phyloP scores from a whole-genome alignment of 2,113 vertebrate species.

The Scomber scombrus region DNA sequence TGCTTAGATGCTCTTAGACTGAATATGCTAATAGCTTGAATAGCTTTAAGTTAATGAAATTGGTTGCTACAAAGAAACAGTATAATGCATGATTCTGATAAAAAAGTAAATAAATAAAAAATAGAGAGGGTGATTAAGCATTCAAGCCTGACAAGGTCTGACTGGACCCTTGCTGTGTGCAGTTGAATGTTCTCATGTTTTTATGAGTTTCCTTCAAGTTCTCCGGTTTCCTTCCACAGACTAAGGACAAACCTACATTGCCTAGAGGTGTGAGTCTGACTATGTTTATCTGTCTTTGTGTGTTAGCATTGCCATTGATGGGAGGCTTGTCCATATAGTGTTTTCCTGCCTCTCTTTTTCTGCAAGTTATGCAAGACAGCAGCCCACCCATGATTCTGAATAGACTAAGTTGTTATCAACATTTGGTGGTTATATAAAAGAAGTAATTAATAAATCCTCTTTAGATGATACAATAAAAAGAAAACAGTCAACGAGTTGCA shows the following conservation, averaged over 20 bases:
- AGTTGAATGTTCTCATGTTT: background rate
- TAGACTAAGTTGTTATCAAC: background rate
- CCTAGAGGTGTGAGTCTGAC: background rate
- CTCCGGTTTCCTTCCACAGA: background rate
- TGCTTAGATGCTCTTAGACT: constrained; percentile 2
- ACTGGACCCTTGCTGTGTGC: too few relatives aligned
- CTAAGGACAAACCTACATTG: background rate
- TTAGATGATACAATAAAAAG: background rate
- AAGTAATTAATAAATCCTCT: background rate
- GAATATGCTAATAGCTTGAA: background rate
- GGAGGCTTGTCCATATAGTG: background rate
- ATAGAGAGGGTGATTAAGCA: too few relatives aligned
- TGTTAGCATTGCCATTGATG: too few relatives aligned
- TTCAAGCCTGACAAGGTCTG: too few relatives aligned
- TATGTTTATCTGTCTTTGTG: background rate
- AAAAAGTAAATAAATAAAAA: too few relatives aligned
- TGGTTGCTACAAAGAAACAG: background rate
- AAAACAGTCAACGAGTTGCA: constrained; percentile 3
- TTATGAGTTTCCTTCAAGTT: background rate
- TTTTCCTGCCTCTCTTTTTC: background rate
- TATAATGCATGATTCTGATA: background rate
- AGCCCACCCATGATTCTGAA: background rate
- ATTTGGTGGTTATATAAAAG: background rate
- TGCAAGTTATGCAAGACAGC: too few relatives aligned
- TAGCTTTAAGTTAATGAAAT: background rate